Percentiles rank a stretch among this genome's conserved stretches.
phyloP scores from a whole-genome alignment of 2,797 vertebrate species.

The Lacerta agilis region DNA sequence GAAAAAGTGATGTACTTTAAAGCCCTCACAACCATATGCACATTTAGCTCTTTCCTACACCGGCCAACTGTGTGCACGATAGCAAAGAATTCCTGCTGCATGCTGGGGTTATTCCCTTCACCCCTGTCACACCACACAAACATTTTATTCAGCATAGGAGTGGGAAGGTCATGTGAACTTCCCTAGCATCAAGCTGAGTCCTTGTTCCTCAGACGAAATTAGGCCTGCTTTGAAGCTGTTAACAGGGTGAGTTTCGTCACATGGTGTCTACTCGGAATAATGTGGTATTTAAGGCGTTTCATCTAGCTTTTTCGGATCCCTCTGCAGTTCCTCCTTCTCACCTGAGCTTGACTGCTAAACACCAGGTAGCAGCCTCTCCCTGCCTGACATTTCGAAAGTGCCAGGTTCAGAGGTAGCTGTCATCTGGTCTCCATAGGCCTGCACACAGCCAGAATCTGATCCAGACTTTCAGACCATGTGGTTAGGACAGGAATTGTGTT shows the following conservation, averaged over 20 bases:
- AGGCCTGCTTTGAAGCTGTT: neutral
- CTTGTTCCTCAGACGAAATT: neutral
- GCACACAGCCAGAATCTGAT: neutral
- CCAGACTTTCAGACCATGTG: neutral
- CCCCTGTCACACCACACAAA: too few species aligned
- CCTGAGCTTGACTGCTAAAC: neutral
- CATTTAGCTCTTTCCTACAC: too few species aligned
- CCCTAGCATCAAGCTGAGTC: neutral
- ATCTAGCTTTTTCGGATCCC: neutral
- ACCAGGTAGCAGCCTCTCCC: neutral
- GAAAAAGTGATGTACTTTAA: too few species aligned
- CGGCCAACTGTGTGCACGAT: too few species aligned
- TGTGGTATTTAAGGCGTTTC: neutral
- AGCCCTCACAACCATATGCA: too few species aligned
- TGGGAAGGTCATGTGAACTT: too few species aligned
- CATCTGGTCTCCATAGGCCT: neutral
- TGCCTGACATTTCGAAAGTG: neutral
- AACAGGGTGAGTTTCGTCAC: neutral
- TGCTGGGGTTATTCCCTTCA: too few species aligned
- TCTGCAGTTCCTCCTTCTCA: neutral
- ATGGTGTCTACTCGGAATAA: neutral
- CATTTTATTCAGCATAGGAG: too few species aligned
- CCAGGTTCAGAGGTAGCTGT: neutral
- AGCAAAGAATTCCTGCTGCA: too few species aligned
- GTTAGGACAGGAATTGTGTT: neutral